Evolutionary conservation across 2,797 vertebrate genomes (phyloP).

Genomic region (Ctenochaetus hawaiiensis): DNA sequence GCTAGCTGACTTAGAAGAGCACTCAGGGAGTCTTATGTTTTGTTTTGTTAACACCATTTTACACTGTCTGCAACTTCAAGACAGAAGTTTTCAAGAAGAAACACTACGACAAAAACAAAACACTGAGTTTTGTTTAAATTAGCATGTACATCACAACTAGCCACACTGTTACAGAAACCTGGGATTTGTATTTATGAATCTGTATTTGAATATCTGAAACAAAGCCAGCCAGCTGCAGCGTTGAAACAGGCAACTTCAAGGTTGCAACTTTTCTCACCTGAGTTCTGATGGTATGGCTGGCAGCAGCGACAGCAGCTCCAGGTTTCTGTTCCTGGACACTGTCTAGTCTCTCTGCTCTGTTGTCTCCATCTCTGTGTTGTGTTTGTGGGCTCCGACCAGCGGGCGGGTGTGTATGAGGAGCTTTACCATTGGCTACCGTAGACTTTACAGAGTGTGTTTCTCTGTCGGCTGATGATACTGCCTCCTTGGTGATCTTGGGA

Average conservation of each 20-base stretch:
- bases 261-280: slow-evolving; percentile 72
- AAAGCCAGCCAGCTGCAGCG: background rate
- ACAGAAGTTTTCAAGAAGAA: too few species aligned
- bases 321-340: slow-evolving; percentile 46
- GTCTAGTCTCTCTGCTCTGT: slow-evolving; percentile 39
- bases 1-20: too few species aligned
- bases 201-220: too few species aligned
- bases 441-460: slow-evolving; percentile 49
- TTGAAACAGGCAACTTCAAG: background rate
- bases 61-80: too few species aligned
- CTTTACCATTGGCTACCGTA: slow-evolving; percentile 46
- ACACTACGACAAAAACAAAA: too few species aligned
- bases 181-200: too few species aligned
- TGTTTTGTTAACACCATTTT: too few species aligned
- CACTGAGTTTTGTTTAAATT: too few species aligned
- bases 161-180: too few species aligned
- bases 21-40: too few species aligned
- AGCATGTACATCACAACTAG: too few species aligned
- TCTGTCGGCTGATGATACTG: slow-evolving; percentile 26
- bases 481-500: slow-evolving; percentile 60
- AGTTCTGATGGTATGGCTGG: slow-evolving; percentile 48
- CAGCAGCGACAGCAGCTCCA: slow-evolving; percentile 9
- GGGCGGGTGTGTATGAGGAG: slow-evolving; percentile 25
- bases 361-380: slow-evolving; percentile 51
- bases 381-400: slow-evolving; percentile 53